Base-by-base conservation (phyloP, 2,888 invertebrate genomes). In the Morpho achilles region DNA sequence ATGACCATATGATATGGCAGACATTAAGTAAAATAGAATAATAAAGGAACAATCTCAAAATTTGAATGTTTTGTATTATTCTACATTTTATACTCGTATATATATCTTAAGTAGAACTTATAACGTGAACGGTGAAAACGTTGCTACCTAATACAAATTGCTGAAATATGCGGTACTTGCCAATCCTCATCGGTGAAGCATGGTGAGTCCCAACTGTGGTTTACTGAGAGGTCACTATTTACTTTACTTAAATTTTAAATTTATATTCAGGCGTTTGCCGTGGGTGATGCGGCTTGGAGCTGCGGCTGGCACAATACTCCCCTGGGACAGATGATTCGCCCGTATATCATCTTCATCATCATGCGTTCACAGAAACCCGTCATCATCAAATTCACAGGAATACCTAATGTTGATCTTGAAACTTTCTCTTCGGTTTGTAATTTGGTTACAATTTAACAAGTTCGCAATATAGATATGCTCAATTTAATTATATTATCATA, bases 371-470 rank as follows among this genome's bases (percentile, higher is more conserved):
- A 86, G 65, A 67, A 72, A 8, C 83, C 84, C 0, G 70, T 87
- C 52, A 74, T 71, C 47, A 85, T 87, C 61, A 77, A 80, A 65
- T 84, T 82, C 52, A 80, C 71, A 5, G 79, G 80, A 6, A 67
- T 85, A n/a, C 80, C 85, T 1, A 69, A 73, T 7, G 48, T 85
- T 32, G 73, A 80, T 39, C 71, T 86, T 0, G 84, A 85, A 65
- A 85, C 85, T 0, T 87, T 82, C 62, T 82, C 82, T 8, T 77
- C 81, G 60, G 86, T 84, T 68, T n/a, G 55, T 60, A 53, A 41
- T 32, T 32, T 32, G 4, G 32, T 32, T 16, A 32, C 4, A 32
- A 10, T 8, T 8, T 22, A 48, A 22, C 44, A 10, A 1, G 32
- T 32, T 32, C 3, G 16, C 7, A 7, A 23, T 46, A 9, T 10